A percentile compares a stretch with the other conserved stretches of the same genome.
Conservation (phyloP, 2,797 vertebrate species). For the Euthynnus affinis region DNA sequence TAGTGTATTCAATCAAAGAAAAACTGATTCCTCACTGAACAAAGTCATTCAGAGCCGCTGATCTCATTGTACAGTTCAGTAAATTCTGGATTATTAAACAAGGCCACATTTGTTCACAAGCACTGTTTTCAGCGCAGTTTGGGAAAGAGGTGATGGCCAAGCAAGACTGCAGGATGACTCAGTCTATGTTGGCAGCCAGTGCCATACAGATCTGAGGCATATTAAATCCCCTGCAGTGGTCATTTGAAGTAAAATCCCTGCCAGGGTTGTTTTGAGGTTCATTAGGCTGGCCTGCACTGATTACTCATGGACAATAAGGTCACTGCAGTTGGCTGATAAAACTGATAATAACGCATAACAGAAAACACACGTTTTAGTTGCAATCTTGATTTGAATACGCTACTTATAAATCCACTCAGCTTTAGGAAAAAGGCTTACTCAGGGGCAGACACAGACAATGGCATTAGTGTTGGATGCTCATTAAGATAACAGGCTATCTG, state of each 20-base stretch:
- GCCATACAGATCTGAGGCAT: slow-evolving; percentile 62
- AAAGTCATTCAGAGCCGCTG: slow-evolving; percentile 59
- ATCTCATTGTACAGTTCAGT: slow-evolving; percentile 59
- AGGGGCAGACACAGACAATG: slow-evolving; percentile 72
- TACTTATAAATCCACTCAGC: slow-evolving; percentile 70
- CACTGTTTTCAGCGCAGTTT: slow-evolving; percentile 34
- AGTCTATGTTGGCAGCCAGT: slow-evolving; percentile 51
- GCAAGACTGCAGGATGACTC: slow-evolving; percentile 66
- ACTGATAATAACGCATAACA: slow-evolving; percentile 59
- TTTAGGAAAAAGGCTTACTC: slow-evolving; percentile 66
- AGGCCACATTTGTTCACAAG: slow-evolving; percentile 47
- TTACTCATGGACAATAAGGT: slow-evolving; percentile 67
- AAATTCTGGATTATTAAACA: slow-evolving; percentile 64
- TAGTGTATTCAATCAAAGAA: slow-evolving; percentile 58
- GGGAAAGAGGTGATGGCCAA: slow-evolving; percentile 59
- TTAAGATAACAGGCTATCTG: slow-evolving; percentile 81
- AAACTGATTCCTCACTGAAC: slow-evolving; percentile 57
- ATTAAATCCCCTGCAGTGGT: slow-evolving; percentile 67
- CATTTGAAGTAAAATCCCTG: slow-evolving; percentile 60
- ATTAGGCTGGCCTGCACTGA: slow-evolving; percentile 53
- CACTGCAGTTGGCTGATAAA: slow-evolving; percentile 55
- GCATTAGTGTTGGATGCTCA: slow-evolving; percentile 78
- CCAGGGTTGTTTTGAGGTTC: slow-evolving; percentile 70
- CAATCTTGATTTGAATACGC: slow-evolving; percentile 59
- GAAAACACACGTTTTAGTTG: slow-evolving; percentile 52